Conservation (phyloP, 2,888 invertebrate genomes). For the Thumatha senex region DNA sequence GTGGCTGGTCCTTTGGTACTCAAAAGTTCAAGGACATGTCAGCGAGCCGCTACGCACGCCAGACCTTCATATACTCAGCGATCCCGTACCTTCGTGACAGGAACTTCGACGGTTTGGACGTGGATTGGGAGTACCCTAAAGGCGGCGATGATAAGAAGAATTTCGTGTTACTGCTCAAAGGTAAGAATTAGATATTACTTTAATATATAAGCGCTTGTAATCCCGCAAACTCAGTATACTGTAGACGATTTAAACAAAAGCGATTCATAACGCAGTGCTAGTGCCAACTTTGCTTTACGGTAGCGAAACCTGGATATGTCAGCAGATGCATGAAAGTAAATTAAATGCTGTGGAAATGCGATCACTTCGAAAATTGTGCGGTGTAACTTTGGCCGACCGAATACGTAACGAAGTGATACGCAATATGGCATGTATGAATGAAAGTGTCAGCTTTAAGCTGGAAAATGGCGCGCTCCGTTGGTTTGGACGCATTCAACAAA, state of each 20-base stretch:
- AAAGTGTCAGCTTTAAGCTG: no score
- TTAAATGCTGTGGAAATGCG: no score
- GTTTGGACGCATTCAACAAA: no score
- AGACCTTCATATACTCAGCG: constrained; percentile 97
- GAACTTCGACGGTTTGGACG: constrained; percentile 94
- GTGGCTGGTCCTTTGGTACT: constrained; percentile 98
- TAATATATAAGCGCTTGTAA: not conserved
- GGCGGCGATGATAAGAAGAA: constrained; percentile 97
- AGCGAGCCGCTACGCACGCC: constrained; percentile 92
- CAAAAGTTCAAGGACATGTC: constrained; percentile 98
- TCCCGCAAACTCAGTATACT: not conserved
- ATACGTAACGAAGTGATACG: no score
- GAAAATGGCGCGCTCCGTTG: no score
- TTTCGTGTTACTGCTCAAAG: constrained; percentile 94
- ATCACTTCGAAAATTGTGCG: no score
- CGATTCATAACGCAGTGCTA: no score
- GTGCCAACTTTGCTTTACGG: no score
- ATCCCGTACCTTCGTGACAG: constrained; percentile 95
- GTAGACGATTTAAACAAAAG: not conserved
- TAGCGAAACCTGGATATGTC: no score
- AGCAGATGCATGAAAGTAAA: no score
- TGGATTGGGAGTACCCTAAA: constrained; percentile 97
- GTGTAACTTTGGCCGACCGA: no score
- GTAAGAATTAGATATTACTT: constrained; percentile 65
- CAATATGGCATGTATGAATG: no score